A percentile compares a stretch with the other conserved stretches of the same genome.
Conservation (phyloP, 2,797 vertebrate species). For the Hirundo rustica region DNA sequence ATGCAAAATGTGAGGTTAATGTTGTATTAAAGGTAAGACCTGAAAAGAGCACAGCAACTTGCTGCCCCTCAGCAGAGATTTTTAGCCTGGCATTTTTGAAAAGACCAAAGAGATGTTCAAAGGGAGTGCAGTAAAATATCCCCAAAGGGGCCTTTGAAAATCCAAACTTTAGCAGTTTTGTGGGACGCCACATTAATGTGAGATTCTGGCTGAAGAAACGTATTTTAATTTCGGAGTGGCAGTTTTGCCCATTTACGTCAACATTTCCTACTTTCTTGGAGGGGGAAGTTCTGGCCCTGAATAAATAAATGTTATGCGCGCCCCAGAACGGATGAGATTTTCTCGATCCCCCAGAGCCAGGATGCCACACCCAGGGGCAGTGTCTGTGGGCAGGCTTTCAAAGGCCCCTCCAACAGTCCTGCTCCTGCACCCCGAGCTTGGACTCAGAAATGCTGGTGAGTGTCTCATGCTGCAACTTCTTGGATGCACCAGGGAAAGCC, state of each 20-base stretch:
- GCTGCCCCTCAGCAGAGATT: slow-evolving; percentile 42
- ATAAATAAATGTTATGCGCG: not conserved
- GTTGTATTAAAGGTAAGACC: slow-evolving; percentile 8
- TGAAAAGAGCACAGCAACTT: not conserved
- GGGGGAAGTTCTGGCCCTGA: not conserved
- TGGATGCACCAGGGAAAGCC: not conserved
- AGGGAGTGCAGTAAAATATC: not conserved
- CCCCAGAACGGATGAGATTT: not conserved
- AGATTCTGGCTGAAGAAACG: not conserved
- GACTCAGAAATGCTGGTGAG: rapidly evolving
- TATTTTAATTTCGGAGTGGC: slow-evolving; percentile 2
- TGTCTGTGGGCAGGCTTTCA: not conserved
- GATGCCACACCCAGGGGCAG: not conserved
- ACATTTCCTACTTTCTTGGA: slow-evolving; percentile 23
- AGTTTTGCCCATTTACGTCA: not conserved
- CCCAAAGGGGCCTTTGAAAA: not conserved
- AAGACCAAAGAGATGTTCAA: slow-evolving; percentile 30
- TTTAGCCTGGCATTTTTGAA: slow-evolving; percentile 25
- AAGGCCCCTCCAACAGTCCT: not conserved
- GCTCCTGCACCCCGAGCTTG: not conserved
- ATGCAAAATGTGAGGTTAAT: slow-evolving; percentile 5
- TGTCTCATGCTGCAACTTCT: rapidly evolving
- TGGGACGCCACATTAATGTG: not conserved
- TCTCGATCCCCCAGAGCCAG: not conserved
- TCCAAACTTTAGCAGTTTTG: not conserved